phyloP scores from a whole-genome alignment of 2,888 invertebrate species.

The Drosophila falleni region DNA sequence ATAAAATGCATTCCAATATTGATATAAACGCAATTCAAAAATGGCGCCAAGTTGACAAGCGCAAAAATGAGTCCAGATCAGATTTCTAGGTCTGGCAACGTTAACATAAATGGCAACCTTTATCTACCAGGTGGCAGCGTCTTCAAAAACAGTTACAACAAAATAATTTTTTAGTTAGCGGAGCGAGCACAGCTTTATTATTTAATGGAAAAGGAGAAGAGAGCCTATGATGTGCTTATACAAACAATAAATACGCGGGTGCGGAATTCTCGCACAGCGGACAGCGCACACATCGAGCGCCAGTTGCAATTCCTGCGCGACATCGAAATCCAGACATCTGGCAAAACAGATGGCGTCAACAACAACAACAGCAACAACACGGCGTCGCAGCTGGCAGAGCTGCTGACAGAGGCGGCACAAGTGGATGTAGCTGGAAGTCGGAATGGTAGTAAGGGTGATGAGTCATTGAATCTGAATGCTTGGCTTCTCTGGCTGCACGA shows the following conservation, averaged over 20 bases:
- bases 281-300: slow-evolving; percentile 20
- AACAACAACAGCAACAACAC: not conserved
- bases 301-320: slow-evolving; percentile 53
- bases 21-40: slow-evolving; percentile 7
- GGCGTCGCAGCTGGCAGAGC: slow-evolving; percentile 41
- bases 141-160: too few species aligned
- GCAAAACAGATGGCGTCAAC: slow-evolving; percentile 33
- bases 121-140: too few species aligned
- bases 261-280: slow-evolving; percentile 6
- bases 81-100: too few species aligned
- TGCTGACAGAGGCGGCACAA: slow-evolving; percentile 40
- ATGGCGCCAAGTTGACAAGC: slow-evolving; percentile 12
- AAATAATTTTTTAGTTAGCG: too few species aligned
- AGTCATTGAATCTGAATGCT: slow-evolving; percentile 16
- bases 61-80: not conserved
- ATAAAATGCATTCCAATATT: not conserved
- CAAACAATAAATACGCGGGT: slow-evolving; percentile 29
- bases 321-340: slow-evolving; percentile 20
- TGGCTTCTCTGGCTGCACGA: slow-evolving; percentile 65
- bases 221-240: slow-evolving; percentile 44
- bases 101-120: too few species aligned
- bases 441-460: slow-evolving; percentile 4
- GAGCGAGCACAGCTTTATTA: not conserved
- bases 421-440: not conserved
- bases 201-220: slow-evolving; percentile 61